A percentile compares a stretch with the other conserved stretches of the same genome.
phyloP scores from a whole-genome alignment of 1,140 invertebrate species.

The Papilio polyxenes region DNA sequence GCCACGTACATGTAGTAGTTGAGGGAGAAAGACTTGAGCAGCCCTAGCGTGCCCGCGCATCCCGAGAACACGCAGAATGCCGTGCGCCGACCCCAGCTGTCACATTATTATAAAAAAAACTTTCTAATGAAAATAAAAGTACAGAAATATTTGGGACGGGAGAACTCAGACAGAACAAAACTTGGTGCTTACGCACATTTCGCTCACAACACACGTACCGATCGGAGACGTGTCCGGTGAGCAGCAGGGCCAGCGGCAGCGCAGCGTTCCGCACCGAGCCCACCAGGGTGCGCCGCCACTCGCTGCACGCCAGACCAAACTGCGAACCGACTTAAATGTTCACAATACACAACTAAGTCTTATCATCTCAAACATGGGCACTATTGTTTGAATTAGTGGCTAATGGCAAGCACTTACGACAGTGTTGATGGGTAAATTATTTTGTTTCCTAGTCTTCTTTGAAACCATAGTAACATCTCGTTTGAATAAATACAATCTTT shows the following conservation, averaged over 20 bases:
- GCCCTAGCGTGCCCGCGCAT: constrained; percentile 71
- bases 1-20: constrained; percentile 82
- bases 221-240: constrained; percentile 86
- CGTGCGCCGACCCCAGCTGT: constrained; percentile 81
- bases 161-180: no score
- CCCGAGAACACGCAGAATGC: constrained; percentile 74
- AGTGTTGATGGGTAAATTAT: no score
- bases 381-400: no score
- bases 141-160: no score
- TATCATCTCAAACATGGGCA: no score
- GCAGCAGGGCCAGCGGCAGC: constrained; percentile 84
- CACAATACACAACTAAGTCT: not conserved
- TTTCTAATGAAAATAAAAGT: no score
- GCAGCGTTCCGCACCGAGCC: constrained; percentile 86
- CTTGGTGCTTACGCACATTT: no score
- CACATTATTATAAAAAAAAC: no score
- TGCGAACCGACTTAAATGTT: constrained; percentile 33
- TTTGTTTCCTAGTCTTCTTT: no score
- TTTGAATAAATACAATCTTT: no score
- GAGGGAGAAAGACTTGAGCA: constrained; percentile 81
- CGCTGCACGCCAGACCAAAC: constrained; percentile 75
- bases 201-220: constrained; percentile 67
- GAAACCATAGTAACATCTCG: no score
- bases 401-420: no score
- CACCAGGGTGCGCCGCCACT: constrained; percentile 86